Base-by-base conservation (phyloP, 2,113 vertebrate genomes). In the Oxyruncus cristatus region DNA sequence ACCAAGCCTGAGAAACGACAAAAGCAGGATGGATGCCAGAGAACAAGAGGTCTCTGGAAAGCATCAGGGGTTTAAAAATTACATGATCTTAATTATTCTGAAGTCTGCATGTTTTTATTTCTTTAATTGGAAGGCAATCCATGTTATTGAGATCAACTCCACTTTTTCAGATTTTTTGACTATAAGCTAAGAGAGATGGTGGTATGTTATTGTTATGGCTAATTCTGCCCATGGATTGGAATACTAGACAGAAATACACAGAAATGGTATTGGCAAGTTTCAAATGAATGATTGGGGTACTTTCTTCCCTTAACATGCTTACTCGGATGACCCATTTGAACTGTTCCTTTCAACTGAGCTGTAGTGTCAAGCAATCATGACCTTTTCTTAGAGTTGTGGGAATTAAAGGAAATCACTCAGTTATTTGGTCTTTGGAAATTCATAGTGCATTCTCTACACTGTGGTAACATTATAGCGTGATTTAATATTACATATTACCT, bases 201-300 rank as follows among this genome's bases (percentile, higher is more conserved):
- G 7, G 6, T 70, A 21, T 92, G 56, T 87, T 95, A 85, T 93
- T 96, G 65, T 96, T 97, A 96, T 95, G 89, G 79, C 95, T 97
- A 93, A 66, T 78, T 88, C 85, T 93, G 78, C 39, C n/a, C 8
- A 17, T 71, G 18, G 50, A 91, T 56, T 23, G 15, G 68, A 90
- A 74, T 53, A 91, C 26, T 87, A 79, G 65, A 91, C 55, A 88
- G 52, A 92, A 93, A 85, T 73, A 61, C 1, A 1, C 7, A 80
- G 81, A 81, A 95, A 78, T 41, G 4, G 49, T 74, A 81, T 23
- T 74, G 83, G 73, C 39, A 81, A 33, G 37, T 74, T 85, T 91
- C 33, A 76, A 65, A 83, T 77, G 67, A 82, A 89, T 50, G 35
- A 52, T 74, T 2, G 6, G 53, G 42, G 55, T 32, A 59, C 11